phyloP scores from a whole-genome alignment of 2,797 vertebrate species.

The Gorsachius magnificus region DNA sequence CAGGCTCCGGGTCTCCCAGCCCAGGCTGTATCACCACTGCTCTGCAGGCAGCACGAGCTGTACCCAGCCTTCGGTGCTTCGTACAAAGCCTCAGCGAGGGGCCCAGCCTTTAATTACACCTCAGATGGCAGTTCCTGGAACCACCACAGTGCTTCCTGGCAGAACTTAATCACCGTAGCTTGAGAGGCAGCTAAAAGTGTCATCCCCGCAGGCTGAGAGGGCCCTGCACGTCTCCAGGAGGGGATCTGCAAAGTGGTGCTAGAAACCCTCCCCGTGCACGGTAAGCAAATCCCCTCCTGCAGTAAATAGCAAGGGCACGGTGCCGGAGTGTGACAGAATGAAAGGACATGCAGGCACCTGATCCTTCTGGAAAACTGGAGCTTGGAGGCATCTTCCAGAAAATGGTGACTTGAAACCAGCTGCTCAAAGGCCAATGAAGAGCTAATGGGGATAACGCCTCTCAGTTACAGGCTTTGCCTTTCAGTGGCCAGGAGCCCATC shows the following conservation, averaged over 20 bases:
- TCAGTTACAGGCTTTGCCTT: slow-evolving; percentile 47
- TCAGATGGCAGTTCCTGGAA: slow-evolving; percentile 41
- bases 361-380: slow-evolving; percentile 25
- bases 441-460: background rate
- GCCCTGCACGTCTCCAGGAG: background rate
- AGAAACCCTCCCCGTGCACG: background rate
- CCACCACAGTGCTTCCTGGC: background rate
- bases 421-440: slow-evolving; percentile 3
- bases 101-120: background rate
- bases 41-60: background rate
- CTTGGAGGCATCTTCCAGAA: slow-evolving; percentile 30
- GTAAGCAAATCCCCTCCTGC: slow-evolving; percentile 35
- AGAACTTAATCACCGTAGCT: background rate
- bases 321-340: slow-evolving; percentile 17
- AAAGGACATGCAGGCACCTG: slow-evolving; percentile 33
- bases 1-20: background rate
- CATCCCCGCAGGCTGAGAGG: background rate
- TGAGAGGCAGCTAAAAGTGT: slow-evolving; percentile 10
- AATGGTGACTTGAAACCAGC: slow-evolving; percentile 32
- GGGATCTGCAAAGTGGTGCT: background rate
- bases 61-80: background rate
- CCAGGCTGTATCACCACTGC: background rate
- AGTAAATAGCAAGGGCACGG: slow-evolving; percentile 41
- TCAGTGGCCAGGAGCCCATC: background rate
- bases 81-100: background rate